Percentiles rank a stretch among this genome's conserved stretches.
These are phyloP conservation scores for Butorides virescens DNA, from an alignment of 2,113 vertebrate genomes.

Conservation along the genomic window DNA sequence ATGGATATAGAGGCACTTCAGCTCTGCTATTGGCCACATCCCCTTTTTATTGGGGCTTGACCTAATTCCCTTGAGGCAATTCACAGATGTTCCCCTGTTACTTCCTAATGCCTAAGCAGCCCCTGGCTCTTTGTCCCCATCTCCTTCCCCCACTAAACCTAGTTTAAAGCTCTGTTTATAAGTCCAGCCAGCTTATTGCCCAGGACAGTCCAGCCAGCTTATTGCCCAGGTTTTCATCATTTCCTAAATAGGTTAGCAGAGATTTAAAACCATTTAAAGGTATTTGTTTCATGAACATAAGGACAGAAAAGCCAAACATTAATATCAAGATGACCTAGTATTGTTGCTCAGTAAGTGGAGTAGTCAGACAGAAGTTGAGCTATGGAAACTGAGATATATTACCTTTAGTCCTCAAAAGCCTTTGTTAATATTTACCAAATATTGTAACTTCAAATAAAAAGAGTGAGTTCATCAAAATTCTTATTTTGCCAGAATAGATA, in stretches of 20 bases:
- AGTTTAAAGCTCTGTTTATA: too few relatives aligned
- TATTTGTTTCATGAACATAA: background rate
- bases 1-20: background rate
- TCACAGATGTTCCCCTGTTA: background rate
- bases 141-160: too few relatives aligned
- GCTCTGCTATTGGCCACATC: background rate
- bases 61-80: background rate
- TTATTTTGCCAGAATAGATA: background rate
- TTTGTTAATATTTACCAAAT: background rate
- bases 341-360: background rate
- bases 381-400: background rate
- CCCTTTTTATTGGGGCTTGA: background rate
- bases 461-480: background rate
- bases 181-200: too few relatives aligned
- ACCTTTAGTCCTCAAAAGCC: background rate
- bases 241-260: background rate
- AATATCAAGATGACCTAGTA: background rate
- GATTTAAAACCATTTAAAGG: background rate
- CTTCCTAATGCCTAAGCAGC: background rate
- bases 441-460: background rate
- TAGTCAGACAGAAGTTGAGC: background rate
- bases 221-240: background rate
- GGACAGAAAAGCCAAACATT: background rate
- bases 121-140: background rate
- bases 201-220: background rate